Evolutionary conservation across 37 sponge, comb jelly and placozoan species (phyloP), one percentile per base, ranked within the genome.

Genomic region (Diacarnus erythraeanus): DNA sequence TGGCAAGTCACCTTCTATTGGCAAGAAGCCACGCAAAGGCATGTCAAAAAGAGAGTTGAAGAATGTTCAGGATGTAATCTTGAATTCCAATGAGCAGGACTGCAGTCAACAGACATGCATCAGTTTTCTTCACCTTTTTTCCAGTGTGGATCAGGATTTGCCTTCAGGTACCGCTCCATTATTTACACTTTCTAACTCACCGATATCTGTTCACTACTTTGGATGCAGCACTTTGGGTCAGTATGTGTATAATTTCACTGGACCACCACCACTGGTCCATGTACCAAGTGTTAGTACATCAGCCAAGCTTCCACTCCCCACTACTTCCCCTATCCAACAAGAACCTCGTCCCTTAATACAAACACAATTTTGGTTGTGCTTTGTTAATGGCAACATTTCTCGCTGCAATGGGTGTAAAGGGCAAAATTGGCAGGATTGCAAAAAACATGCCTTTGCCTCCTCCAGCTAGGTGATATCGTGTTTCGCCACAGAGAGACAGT

Each of bases 371-470:
- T 69, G 70, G 70, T 8, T 69, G 4, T 31, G 39, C 31, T 37
- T 69, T 20, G 18, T 69, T 69, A 20, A 21, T 21, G 70, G 70
- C 5, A 69, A 69, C 18, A 37, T 69, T 12, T 69, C 70, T 31
- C 25, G 70, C 3, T 69, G 70, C 39, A 69, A 29, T 69, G 70
- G 70, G 10, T 69, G 70, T 39, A 69, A 69, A 69, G 70, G 70
- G 34, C 30, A 69, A 15, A 61, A 23, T 6, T 27, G 9, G 8
- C 9, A 25, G 20, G 64, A 25, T 6, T 12, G 20, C 25, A 4
- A 27, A 6, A 61, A 61, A 4, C 64, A 61, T 23, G 29, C 20
- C 4, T 25, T 61, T 61, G n/a, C 64, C 64, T 29, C 64, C 64
- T 27, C 64, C 64, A 20, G n/a, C n/a, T n/a, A n/a, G 64, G 20